Base-by-base conservation (phyloP, 2,888 invertebrate genomes). In the Polymixis lichenea region DNA sequence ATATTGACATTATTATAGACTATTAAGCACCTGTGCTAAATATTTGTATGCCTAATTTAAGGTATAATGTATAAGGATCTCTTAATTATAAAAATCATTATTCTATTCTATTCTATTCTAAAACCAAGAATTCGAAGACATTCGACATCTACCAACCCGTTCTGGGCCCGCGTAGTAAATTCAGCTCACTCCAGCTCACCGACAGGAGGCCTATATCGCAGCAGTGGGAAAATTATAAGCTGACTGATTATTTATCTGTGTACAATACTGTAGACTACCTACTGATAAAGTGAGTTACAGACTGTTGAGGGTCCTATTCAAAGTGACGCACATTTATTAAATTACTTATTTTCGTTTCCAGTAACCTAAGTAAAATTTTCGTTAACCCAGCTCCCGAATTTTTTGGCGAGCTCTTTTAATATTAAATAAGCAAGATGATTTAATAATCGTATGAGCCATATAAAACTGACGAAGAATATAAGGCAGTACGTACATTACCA, bases 361-460 rank as follows among this genome's bases (percentile, higher is more conserved):
- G 15, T 28, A 22, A 32, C 49, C 17, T n/a, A 53, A 28, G 28
- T 58, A 15, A 58, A 72, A 72, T 72, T 49, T 49, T n/a, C 55
- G 17, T 32, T 64, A 80, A 5, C 32, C 4, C 46, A 19, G 38
- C 65, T 58, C 51, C 25, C 55, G 38, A 38, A 17, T 73, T 58
- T 51, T 65, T 19, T 25, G 80, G 58, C 32, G 46, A 74, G 64
- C 51, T 58, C 81, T 65, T 77, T 58, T 65, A 53, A 64, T 80
- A 80, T 73, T 77, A 15, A 73, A 64, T 58, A 80, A 55, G 49
- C 32, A 32, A 51, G n/a, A 51, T 80, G 71, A 80, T 75, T 71
- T 75, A 84, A 80, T 82, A 84, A 84, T 70, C 51, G 38, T 55
- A 38, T 55, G 19, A 9, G 17, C 55, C 60, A 64, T 64, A 81